Evolutionary conservation across 2,113 vertebrate species (phyloP), one percentile per base, ranked within the genome.

Genomic region (Choloepus hoffmanni): DNA sequence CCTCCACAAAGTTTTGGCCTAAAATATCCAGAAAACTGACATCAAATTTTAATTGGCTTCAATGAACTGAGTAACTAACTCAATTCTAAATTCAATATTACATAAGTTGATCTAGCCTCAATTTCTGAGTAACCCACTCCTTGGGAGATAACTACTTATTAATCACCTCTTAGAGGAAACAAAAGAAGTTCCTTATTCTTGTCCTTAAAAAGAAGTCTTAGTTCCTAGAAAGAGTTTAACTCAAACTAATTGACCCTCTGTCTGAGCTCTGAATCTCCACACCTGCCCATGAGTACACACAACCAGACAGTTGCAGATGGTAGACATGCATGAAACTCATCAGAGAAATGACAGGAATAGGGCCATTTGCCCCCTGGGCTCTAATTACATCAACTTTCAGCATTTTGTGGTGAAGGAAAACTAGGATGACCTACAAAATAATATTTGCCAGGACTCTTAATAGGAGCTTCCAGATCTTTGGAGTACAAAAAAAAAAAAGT

Each of bases 401-500:
- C 36, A 85, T 97, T 98, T 96, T 94, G 90, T 33, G 33, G 95
- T 84, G 91, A 97, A 95, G 90, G 88, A 97, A 97, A 73, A 76
- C 28, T 95, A 95, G 74, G 50, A 88, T 97, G 92, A 97, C 77
- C 94, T 97, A 90, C 95, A 97, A 97, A 97, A 94, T 95, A 96
- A 92, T 92, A 84, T 96, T 94, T 93, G 62, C 60, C 84, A 19
- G 84, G 97, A 92, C 62, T 94, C 89, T 97, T 92, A 11, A 88
- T 62, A 95, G 88, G 74, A 97, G 65, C 87, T 97, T 89, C 92
- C 85, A 92, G 76, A 89, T 96, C 82, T 97, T 83, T 84, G 43
- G 28, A 63, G 63, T 72, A 86, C 62, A 79, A 77, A 53, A 70
- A 81, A 63, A 63, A 74, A 77, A 89, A 84, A 28, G 63, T 89